Evolutionary conservation across 2,797 vertebrate species (phyloP).

Genomic region (Botia almorhae): DNA sequence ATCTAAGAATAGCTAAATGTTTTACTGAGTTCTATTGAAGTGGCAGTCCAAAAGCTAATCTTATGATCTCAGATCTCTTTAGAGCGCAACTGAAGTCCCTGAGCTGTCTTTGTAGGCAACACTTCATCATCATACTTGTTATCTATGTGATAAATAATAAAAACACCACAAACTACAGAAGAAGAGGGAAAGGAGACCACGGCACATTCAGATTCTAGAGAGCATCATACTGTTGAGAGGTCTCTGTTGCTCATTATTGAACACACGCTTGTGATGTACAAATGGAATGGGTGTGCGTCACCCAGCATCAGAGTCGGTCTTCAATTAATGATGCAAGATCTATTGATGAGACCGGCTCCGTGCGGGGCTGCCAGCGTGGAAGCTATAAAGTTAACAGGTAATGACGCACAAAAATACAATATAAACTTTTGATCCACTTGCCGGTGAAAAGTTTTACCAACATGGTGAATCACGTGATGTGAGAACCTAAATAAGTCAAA

Average conservation of each 20-base stretch:
- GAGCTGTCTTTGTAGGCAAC: slow-evolving; percentile 43
- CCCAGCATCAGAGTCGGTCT: slow-evolving; percentile 8
- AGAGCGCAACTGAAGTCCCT: slow-evolving; percentile 43
- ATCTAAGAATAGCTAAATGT: slow-evolving; percentile 4
- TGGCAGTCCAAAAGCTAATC: slow-evolving; percentile 52
- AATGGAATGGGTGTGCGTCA: slow-evolving; percentile 22
- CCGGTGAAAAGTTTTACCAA: neutral
- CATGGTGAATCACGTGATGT: neutral
- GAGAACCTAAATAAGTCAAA: slow-evolving; percentile 35
- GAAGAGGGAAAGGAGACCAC: slow-evolving; percentile 25
- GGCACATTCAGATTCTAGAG: slow-evolving; percentile 28
- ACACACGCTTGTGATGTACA: slow-evolving; percentile 37
- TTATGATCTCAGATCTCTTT: slow-evolving; percentile 48
- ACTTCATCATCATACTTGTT: slow-evolving; percentile 58
- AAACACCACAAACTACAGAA: slow-evolving; percentile 57
- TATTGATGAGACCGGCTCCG: slow-evolving; percentile 1
- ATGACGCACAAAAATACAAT: too few relatives aligned
- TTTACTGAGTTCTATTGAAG: neutral
- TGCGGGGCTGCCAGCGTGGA: neutral
- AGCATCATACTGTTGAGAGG: slow-evolving; percentile 10
- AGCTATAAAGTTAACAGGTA: slow-evolving; percentile 3
- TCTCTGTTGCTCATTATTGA: slow-evolving; percentile 35
- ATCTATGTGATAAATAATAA: slow-evolving; percentile 68
- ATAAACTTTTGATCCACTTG: neutral
- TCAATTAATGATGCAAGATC: neutral